Conservation (phyloP, 2,113 vertebrate species). For the Atlantisia rogersi region DNA sequence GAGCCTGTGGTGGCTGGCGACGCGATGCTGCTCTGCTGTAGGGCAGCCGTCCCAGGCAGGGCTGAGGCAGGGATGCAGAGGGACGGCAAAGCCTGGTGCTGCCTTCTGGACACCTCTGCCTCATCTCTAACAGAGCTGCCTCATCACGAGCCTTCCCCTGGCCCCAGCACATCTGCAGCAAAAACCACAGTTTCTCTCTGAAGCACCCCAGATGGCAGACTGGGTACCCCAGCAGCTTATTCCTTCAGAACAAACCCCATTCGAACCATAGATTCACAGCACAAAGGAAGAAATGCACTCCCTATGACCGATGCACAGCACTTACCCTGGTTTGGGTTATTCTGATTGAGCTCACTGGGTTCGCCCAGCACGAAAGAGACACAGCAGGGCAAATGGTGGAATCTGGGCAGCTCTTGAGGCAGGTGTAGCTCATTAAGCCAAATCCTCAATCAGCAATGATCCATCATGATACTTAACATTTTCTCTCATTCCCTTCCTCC, state of each 20-base stretch:
- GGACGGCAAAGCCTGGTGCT: background rate
- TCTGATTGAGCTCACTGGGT: background rate
- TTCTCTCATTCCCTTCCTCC: background rate
- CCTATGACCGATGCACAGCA: rapidly evolving
- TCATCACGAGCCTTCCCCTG: background rate
- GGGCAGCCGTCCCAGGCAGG: background rate
- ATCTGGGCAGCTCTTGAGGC: background rate
- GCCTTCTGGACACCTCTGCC: background rate
- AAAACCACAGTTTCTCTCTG: background rate
- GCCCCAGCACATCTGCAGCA: background rate
- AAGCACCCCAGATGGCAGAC: background rate
- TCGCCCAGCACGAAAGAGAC: background rate
- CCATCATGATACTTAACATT: background rate
- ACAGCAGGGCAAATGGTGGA: rapidly evolving
- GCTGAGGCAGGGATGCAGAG: background rate
- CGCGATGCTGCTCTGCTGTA: rapidly evolving
- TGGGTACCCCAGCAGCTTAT: background rate
- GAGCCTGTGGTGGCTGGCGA: too few species aligned
- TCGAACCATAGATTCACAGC: background rate
- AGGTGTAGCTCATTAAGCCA: background rate
- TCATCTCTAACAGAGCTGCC: background rate
- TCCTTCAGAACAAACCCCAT: background rate
- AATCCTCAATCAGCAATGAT: background rate
- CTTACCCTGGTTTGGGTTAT: background rate
- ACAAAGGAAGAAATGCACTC: rapidly evolving